Evolutionary conservation across 2,113 vertebrate species (phyloP).

Genomic region (Corydoras sp.): DNA sequence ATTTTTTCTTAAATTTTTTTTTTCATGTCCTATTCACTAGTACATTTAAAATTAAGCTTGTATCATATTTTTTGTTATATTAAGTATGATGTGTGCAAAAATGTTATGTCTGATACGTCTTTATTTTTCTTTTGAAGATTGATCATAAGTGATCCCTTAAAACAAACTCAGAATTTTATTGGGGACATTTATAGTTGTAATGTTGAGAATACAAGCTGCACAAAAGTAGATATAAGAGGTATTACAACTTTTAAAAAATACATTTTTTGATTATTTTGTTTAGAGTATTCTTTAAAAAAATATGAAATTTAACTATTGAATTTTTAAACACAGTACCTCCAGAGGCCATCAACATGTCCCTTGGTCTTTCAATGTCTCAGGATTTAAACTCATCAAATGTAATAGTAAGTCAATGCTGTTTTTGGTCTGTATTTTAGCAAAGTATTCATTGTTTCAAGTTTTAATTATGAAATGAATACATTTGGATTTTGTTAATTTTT

Average conservation of each 20-base stretch:
- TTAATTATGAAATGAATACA: too few species aligned
- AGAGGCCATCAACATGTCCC: conserved; percentile 60
- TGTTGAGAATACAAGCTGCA: conserved; percentile 14
- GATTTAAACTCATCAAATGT: conserved; percentile 29
- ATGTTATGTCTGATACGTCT: not conserved
- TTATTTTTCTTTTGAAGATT: conserved; percentile 45
- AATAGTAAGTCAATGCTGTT: conserved; percentile 47
- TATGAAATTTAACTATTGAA: not conserved
- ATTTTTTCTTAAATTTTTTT: too few species aligned
- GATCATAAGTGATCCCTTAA: conserved; percentile 60
- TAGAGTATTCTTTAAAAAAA: too few species aligned
- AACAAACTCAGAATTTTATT: conserved; percentile 21
- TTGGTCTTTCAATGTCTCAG: conserved; percentile 59
- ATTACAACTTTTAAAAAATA: not conserved
- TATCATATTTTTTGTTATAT: not conserved
- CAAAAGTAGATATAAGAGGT: not conserved
- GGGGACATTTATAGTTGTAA: conserved; percentile 51
- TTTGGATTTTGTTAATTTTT: too few species aligned
- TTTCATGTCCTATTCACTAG: too few species aligned
- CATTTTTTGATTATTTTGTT: too few species aligned
- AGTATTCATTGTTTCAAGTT: too few species aligned
- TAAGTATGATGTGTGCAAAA: not conserved
- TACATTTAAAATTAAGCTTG: too few species aligned
- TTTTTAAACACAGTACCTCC: conserved; percentile 41
- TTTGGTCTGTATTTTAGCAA: not conserved